Conservation (phyloP, 2,797 vertebrate species). For the Neoniphon sammara region DNA sequence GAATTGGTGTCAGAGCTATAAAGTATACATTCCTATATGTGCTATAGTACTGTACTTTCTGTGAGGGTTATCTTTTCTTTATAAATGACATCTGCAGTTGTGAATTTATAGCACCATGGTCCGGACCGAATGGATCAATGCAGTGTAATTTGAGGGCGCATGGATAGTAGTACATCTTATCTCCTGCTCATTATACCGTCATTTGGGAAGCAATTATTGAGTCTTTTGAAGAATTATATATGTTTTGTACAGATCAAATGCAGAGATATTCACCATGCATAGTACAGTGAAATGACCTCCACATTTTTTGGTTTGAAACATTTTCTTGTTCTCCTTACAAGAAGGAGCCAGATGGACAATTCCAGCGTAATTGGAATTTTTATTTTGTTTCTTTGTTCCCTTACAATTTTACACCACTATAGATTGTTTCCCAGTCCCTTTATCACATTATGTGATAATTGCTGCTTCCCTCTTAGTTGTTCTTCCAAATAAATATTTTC, state of each 20-base stretch:
- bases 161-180: slow-evolving; percentile 7
- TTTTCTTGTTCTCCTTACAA: slow-evolving; percentile 26
- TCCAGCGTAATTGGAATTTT: too few species aligned
- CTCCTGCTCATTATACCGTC: slow-evolving; percentile 2
- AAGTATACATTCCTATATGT: not conserved
- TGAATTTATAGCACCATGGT: slow-evolving; percentile 7
- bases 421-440: too few species aligned
- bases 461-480: too few species aligned
- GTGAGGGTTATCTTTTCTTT: slow-evolving; percentile 4
- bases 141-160: not conserved
- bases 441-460: too few species aligned
- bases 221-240: slow-evolving; percentile 7
- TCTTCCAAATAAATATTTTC: too few species aligned
- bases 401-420: too few species aligned
- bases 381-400: too few species aligned
- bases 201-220: slow-evolving; percentile 7
- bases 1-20: not conserved
- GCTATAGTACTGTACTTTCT: slow-evolving; percentile 18
- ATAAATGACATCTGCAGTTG: slow-evolving; percentile 21
- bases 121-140: slow-evolving; percentile 22
- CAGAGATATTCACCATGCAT: not conserved
- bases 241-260: slow-evolving; percentile 9
- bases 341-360: slow-evolving; percentile 26
- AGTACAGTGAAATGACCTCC: slow-evolving; percentile 10
- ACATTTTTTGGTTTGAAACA: slow-evolving; percentile 33